These are phyloP conservation scores for Trichoplusia ni DNA, from an alignment of 1,140 invertebrate genomes.

Conservation along the genomic window DNA sequence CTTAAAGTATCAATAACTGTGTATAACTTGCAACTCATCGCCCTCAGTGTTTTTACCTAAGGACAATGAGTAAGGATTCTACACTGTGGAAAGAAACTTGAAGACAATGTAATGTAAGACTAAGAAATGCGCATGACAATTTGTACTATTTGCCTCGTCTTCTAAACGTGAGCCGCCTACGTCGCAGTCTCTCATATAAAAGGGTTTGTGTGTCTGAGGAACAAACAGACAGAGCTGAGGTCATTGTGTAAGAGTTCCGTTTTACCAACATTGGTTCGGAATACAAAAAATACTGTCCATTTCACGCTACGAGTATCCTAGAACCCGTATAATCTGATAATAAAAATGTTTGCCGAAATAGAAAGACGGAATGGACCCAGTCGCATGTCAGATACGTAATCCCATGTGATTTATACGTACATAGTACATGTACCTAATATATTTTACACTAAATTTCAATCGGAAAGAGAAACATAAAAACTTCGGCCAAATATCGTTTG, in stretches of 20 bases:
- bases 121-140: too few species aligned
- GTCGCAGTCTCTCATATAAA: neutral
- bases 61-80: too few species aligned
- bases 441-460: slow-evolving; percentile 7
- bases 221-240: neutral
- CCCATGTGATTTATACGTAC: slow-evolving; percentile 12
- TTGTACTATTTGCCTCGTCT: too few species aligned
- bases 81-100: too few species aligned
- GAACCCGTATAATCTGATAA: slow-evolving; percentile 39
- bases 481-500: neutral
- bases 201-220: too few species aligned
- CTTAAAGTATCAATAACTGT: too few species aligned
- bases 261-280: neutral
- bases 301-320: slow-evolving; percentile 8
- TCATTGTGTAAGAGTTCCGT: neutral
- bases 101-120: too few species aligned
- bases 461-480: neutral
- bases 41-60: too few species aligned
- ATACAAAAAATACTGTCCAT: slow-evolving; percentile 12
- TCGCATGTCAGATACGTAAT: slow-evolving; percentile 12
- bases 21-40: too few species aligned
- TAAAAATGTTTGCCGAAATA: slow-evolving; percentile 26
- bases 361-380: slow-evolving; percentile 4
- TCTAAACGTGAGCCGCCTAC: too few species aligned
- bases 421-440: neutral